These are phyloP conservation scores for Ardeotis arabs DNA, from an alignment of 2,113 vertebrate genomes.

Conservation along the genomic window DNA sequence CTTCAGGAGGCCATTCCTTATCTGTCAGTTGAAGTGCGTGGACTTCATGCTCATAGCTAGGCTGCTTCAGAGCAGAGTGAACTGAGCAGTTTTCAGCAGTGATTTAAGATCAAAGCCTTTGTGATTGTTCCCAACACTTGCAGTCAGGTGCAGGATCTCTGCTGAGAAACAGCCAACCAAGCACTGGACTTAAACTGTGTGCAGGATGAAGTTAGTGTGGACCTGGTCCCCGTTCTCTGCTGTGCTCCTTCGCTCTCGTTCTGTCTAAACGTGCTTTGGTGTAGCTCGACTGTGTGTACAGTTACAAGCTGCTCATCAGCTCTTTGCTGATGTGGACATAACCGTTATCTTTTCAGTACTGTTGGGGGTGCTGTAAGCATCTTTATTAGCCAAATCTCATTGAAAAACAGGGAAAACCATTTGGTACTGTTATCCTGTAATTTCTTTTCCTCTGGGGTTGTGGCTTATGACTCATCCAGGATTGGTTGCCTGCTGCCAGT, in stretches of 20 bases:
- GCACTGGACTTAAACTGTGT: background rate
- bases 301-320: background rate
- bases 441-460: background rate
- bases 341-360: background rate
- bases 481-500: background rate
- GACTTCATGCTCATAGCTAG: background rate
- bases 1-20: background rate
- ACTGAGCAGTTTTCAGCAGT: background rate
- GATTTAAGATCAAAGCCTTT: background rate
- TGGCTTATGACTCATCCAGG: background rate
- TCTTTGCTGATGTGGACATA: background rate
- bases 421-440: too few species aligned
- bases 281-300: background rate
- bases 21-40: background rate
- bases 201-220: too few species aligned
- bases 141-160: background rate
- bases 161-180: background rate
- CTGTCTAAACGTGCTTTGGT: background rate
- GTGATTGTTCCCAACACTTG: background rate
- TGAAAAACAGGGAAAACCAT: background rate
- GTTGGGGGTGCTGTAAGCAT: background rate
- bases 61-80: background rate
- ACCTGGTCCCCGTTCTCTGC: fast-evolving
- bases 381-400: background rate
- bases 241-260: background rate